These are phyloP conservation scores for Dromaius novaehollandiae DNA, from an alignment of 2,113 vertebrate genomes.

Conservation along the genomic window DNA sequence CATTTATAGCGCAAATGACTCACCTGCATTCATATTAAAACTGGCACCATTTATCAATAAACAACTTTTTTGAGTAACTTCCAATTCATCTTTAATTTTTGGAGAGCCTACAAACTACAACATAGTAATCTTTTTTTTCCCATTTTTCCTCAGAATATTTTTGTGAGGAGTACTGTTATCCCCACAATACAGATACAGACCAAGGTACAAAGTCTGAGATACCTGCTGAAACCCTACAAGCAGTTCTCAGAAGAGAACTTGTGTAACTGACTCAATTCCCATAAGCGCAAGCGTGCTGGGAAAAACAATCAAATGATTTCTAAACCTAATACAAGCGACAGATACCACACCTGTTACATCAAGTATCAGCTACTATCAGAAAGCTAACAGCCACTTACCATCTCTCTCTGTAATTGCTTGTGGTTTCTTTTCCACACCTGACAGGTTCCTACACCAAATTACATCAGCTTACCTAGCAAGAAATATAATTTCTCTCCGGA, in stretches of 20 bases:
- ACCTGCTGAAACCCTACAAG: background rate
- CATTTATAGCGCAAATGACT: background rate
- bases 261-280: background rate
- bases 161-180: background rate
- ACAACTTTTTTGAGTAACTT: background rate
- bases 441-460: fast-evolving
- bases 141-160: background rate
- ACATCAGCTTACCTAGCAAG: background rate
- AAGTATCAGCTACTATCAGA: background rate
- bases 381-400: background rate
- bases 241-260: background rate
- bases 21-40: background rate
- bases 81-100: background rate
- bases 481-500: background rate
- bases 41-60: background rate
- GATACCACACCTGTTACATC: background rate
- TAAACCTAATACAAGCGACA: background rate
- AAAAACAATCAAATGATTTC: background rate
- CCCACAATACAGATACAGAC: background rate
- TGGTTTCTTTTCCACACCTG: background rate
- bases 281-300: background rate
- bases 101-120: background rate
- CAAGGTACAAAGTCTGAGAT: background rate
- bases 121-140: fast-evolving
- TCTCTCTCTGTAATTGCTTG: background rate